These are phyloP conservation scores for Asbolus verrucosus DNA, from an alignment of 1,140 invertebrate species.

Conservation along the genomic window DNA sequence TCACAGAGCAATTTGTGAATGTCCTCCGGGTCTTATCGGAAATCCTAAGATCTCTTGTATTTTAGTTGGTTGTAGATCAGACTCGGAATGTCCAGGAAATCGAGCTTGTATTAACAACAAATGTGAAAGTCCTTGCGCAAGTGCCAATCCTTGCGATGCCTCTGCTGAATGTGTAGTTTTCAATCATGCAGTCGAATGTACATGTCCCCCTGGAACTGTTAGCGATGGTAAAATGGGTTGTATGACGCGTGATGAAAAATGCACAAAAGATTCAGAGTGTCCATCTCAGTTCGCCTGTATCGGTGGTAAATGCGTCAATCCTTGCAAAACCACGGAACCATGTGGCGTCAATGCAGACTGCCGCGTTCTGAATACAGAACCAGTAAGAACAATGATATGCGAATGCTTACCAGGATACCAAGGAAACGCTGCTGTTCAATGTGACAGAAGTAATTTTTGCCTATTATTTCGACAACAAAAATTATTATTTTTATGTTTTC, in stretches of 20 bases:
- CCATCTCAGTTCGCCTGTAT: constrained; percentile 86
- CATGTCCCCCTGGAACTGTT: constrained; percentile 82
- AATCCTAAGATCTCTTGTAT: constrained; percentile 83
- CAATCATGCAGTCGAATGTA: constrained; percentile 80
- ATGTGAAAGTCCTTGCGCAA: constrained; percentile 81
- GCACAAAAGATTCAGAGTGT: constrained; percentile 84
- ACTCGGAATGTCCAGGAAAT: constrained; percentile 80
- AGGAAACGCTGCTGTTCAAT: constrained; percentile 83
- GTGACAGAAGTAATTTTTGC: constrained; percentile 74
- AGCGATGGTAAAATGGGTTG: constrained; percentile 77
- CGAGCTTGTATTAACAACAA: constrained; percentile 84
- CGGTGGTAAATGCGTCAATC: constrained; percentile 83
- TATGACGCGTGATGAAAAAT: constrained; percentile 72
- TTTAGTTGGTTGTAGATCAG: constrained; percentile 80
- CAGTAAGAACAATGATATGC: constrained; percentile 90
- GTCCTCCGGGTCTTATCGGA: constrained; percentile 82
- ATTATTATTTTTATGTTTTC: constrained; percentile 54
- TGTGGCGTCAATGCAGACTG: constrained; percentile 87
- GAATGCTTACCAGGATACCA: constrained; percentile 87
- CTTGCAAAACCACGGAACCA: constrained; percentile 82
- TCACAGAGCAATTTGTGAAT: constrained; percentile 85
- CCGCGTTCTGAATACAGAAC: constrained; percentile 82
- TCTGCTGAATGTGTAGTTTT: constrained; percentile 81
- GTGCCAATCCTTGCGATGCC: constrained; percentile 74
- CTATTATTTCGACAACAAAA: constrained; percentile 10